Conservation (phyloP, 64 coral and sea anemone species). For the Pocillopora verrucosa region DNA sequence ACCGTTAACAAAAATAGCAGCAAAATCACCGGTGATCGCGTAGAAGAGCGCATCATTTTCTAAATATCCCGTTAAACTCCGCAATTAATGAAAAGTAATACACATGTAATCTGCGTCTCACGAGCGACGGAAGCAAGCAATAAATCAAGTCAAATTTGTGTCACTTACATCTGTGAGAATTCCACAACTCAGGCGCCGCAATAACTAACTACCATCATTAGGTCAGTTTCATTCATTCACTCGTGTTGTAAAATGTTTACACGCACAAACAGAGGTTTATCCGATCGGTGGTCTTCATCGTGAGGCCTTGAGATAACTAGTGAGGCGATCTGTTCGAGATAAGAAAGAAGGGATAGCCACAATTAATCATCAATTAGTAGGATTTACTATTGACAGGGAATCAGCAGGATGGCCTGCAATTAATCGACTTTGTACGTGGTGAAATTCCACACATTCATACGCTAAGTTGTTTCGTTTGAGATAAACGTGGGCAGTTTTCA, state of each 20-base stretch:
- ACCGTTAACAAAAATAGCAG: conserved; percentile 56
- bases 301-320: conserved; percentile 35
- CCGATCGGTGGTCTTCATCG: conserved; percentile 28
- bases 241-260: conserved; percentile 7
- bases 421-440: conserved; percentile 10
- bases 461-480: conserved; percentile 44
- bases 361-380: conserved; percentile 51
- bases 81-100: conserved; percentile 10
- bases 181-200: conserved; percentile 17
- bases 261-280: conserved; percentile 10
- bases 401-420: conserved; percentile 8
- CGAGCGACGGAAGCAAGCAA: conserved; percentile 2
- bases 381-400: conserved; percentile 43
- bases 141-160: conserved; percentile 8
- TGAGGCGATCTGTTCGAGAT: conserved; percentile 46
- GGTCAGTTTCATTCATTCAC: conserved; percentile 13
- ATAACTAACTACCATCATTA: conserved; percentile 41
- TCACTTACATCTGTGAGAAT: conserved; percentile 39
- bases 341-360: conserved; percentile 7
- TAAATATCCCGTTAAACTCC: neutral
- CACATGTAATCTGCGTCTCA: neutral
- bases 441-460: conserved; percentile 24
- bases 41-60: conserved; percentile 5
- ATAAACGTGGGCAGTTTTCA: conserved; percentile 53
- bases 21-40: neutral